Evolutionary conservation across 2,888 invertebrate species (phyloP).

Genomic region (Xestia xanthographa): DNA sequence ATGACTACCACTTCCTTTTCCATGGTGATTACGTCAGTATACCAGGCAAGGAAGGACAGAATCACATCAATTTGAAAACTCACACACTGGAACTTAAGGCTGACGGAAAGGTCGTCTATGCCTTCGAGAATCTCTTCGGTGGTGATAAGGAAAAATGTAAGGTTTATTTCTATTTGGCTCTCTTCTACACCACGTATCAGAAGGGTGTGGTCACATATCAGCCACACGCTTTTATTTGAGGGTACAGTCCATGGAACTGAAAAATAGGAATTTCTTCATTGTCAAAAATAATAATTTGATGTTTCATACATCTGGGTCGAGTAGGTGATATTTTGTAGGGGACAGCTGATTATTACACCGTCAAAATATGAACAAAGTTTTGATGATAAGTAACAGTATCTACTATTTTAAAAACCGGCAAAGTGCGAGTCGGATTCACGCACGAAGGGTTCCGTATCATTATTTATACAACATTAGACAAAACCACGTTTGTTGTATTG

Average conservation of each 20-base stretch:
- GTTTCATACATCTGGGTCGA: neutral
- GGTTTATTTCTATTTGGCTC: neutral
- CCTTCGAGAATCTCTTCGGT: constrained; percentile 40
- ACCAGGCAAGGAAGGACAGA: neutral
- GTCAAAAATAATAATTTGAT: neutral
- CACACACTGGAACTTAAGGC: constrained; percentile 11
- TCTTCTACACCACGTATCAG: too few relatives aligned
- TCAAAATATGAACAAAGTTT: too few relatives aligned
- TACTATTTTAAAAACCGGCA: too few relatives aligned
- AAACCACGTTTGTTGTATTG: too few relatives aligned
- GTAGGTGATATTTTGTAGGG: neutral
- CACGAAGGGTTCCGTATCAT: too few relatives aligned
- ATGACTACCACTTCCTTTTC: constrained; percentile 15
- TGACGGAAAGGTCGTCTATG: constrained; percentile 31
- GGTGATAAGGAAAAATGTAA: constrained; percentile 56
- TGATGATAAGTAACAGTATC: too few relatives aligned
- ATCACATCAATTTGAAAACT: constrained; percentile 17
- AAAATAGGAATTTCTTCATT: neutral
- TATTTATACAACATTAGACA: too few relatives aligned
- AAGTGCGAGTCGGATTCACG: too few relatives aligned
- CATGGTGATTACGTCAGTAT: constrained; percentile 10
- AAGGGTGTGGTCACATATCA: neutral
- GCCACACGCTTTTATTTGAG: neutral
- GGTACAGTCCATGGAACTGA: neutral
- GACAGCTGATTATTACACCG: too few relatives aligned